Conservation (phyloP, 1,140 invertebrate species). For the Anthonomus grandis region DNA sequence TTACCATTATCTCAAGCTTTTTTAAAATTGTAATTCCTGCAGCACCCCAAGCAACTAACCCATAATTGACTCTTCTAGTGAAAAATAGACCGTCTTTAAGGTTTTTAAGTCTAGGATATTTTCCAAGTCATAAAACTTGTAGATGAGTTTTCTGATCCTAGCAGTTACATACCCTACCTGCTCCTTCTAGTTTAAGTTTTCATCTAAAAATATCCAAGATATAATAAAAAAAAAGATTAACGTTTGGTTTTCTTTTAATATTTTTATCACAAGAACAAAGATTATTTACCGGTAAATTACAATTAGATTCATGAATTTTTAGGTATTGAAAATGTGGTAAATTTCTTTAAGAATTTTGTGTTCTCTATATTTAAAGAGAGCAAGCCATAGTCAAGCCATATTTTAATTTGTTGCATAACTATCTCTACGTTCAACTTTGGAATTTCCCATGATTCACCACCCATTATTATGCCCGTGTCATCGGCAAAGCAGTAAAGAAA, state of each 20-base stretch:
- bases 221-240: no score
- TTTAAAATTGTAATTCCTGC: background rate
- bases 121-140: background rate
- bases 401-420: background rate
- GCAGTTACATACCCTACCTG: background rate
- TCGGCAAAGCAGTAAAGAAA: background rate
- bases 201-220: no score
- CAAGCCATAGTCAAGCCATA: no score
- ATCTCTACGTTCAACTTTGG: background rate
- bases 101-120: background rate
- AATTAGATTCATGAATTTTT: background rate
- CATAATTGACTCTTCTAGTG: no score
- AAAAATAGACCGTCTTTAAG: no score
- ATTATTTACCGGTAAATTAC: background rate
- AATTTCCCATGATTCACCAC: background rate
- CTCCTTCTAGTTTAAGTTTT: background rate
- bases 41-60: background rate
- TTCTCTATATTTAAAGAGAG: background rate
- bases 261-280: no score
- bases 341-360: background rate
- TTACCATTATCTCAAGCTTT: background rate
- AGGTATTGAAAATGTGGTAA: background rate
- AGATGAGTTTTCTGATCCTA: constrained; percentile 3
- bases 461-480: background rate
- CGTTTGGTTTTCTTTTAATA: background rate